Evolutionary conservation across 2,888 invertebrate species (phyloP), one percentile per base, ranked within the genome.

Genomic region (Brachynemurus nebulosus): DNA sequence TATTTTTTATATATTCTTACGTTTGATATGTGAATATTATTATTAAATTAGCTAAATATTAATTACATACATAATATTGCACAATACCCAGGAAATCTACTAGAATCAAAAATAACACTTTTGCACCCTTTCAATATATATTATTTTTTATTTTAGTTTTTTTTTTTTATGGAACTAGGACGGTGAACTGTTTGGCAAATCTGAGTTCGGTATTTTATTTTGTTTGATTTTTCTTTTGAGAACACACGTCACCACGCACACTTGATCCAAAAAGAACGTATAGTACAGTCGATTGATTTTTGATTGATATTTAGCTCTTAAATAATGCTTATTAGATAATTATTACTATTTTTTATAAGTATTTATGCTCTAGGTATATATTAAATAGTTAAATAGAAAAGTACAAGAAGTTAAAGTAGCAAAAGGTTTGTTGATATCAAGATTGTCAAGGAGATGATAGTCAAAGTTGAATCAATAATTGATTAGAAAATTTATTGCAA

Each of bases 1-100:
- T 12, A 30, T 12, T 12, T 12, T 30, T 30, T 30, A 30, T 30
- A 30, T 30, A 12, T 30, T 30, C 30, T 30, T 30, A 30, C n/a
- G 12, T 37, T 8, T 37, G 37, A 37, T 37, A 37, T 37, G 37
- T 37, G 18, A 16, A 19, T 17, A 37, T 37, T 37, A 37, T 37
- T 37, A 37, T 37, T 37, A 20, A 16, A 8, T 9, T 25, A 25
- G 8, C 8, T 25, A 25, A 25, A 25, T 33, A 33, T 8, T 37
- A 19, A 9, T 37, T 18, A 37, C 18, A 12, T 37, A 37, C 14
- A 30, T 12, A 30, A 30, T 30, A 37, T 37, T 37, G 37, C 37
- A 37, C 37, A 37, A 12, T 37, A 20, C 37, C 37, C 37, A 20
- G 33, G 16, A 37, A 37, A 12, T 30, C 14, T 30, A 12, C 27